A percentile compares a stretch with the other conserved stretches of the same genome.
phyloP scores from a whole-genome alignment of 92 coral and sea anemone genomes.

The Porites lobata region DNA sequence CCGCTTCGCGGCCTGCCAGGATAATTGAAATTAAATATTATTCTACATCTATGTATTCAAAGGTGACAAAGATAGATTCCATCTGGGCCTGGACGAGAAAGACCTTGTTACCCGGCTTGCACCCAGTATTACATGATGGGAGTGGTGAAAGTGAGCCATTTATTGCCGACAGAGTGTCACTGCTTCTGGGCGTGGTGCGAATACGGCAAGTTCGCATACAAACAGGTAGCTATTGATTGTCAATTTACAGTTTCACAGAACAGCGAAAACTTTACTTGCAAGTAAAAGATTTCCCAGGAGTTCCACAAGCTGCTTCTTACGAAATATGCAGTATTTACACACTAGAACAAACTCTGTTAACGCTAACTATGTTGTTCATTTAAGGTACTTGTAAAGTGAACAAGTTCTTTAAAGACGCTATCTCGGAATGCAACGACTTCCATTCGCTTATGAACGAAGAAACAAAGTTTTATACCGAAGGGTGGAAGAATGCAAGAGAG shows the following conservation, averaged over 20 bases:
- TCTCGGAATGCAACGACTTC: conserved; percentile 50
- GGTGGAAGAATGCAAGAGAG: conserved; percentile 41
- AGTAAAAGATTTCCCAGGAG: neutral
- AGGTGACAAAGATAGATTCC: conserved; percentile 52
- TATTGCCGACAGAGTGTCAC: conserved; percentile 59
- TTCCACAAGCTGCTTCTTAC: neutral
- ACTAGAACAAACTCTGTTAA: no score
- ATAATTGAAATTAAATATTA: no score
- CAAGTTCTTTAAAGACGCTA: conserved; percentile 15
- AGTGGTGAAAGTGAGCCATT: conserved; percentile 58
- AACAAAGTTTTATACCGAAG: conserved; percentile 25
- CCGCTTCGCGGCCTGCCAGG: no score
- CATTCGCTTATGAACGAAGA: conserved; percentile 61
- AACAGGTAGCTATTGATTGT: conserved; percentile 32
- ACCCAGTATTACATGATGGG: conserved; percentile 31
- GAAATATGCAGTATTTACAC: no score
- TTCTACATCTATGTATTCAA: neutral
- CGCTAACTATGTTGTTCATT: neutral
- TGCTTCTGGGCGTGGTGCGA: conserved; percentile 62
- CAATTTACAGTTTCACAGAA: neutral
- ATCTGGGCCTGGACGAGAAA: conserved; percentile 75
- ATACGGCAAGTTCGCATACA: conserved; percentile 70
- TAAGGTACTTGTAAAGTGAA: conserved; percentile 40
- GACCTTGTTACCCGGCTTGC: conserved; percentile 72
- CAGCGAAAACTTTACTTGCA: no score